These are phyloP conservation scores for Tanypteryx hageni DNA, from an alignment of 2,888 invertebrate species.

Conservation along the genomic window DNA sequence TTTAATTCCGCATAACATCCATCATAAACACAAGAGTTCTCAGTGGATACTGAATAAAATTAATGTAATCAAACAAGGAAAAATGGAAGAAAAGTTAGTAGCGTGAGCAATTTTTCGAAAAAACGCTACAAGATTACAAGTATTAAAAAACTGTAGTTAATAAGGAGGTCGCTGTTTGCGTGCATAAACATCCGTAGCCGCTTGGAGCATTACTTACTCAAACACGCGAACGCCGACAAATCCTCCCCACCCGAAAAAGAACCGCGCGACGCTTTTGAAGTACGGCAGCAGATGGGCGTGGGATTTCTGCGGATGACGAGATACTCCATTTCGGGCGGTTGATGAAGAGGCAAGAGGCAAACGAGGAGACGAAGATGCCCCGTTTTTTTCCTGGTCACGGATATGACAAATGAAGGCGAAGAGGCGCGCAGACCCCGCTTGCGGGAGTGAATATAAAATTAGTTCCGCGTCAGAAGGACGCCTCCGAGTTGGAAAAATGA, in stretches of 20 bases:
- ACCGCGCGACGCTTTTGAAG: not conserved
- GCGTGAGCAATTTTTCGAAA: no score
- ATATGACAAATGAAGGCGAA: constrained; percentile 32
- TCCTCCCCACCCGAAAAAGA: not conserved
- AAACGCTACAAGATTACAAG: no score
- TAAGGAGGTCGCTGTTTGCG: not conserved
- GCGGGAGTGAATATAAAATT: constrained; percentile 10
- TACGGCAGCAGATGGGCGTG: not conserved
- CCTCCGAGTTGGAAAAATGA: constrained; percentile 22
- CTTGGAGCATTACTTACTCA: not conserved
- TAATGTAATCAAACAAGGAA: no score
- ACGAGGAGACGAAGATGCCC: not conserved
- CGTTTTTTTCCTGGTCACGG: not conserved
- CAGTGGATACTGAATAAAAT: no score
- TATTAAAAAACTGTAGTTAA: no score
- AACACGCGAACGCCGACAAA: not conserved
- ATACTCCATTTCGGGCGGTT: not conserved
- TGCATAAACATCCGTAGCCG: not conserved
- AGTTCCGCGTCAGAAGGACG: not conserved
- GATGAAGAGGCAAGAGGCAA: constrained; percentile 6
- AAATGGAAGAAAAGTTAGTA: no score
- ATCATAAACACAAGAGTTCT: no score
- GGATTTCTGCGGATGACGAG: constrained; percentile 21
- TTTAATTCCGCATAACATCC: no score
- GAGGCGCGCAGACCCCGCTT: not conserved